Evolutionary conservation across 2,113 vertebrate genomes (phyloP).

Genomic region (Eubucco bourcierii): DNA sequence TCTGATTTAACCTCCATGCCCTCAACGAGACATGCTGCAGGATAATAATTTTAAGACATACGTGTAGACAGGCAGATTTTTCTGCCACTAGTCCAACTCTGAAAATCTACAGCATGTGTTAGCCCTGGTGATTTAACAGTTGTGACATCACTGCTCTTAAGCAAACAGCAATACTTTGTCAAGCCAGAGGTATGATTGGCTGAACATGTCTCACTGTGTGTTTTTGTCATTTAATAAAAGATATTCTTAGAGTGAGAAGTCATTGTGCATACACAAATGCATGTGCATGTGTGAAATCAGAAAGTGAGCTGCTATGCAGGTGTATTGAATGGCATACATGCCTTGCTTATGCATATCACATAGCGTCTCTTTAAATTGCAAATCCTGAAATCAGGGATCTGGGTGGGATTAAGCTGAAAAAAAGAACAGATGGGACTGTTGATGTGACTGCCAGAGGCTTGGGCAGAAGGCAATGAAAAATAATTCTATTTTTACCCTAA

Average conservation of each 20-base stretch:
- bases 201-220: neutral
- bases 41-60: slow-evolving; percentile 43
- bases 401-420: slow-evolving; percentile 70
- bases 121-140: slow-evolving; percentile 41
- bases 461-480: slow-evolving; percentile 69
- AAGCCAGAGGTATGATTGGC: neutral
- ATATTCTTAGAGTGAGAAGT: neutral
- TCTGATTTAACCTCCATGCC: neutral
- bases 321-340: neutral
- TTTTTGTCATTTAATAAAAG: neutral
- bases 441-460: slow-evolving; percentile 71
- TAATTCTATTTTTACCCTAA: slow-evolving; percentile 59
- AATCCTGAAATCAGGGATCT: slow-evolving; percentile 71
- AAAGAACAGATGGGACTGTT: slow-evolving; percentile 76
- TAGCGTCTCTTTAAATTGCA: slow-evolving; percentile 53
- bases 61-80: neutral
- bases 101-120: slow-evolving; percentile 31
- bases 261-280: fast-evolving
- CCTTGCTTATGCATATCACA: slow-evolving; percentile 29
- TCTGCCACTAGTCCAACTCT: slow-evolving; percentile 8
- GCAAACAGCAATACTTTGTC: neutral
- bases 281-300: neutral
- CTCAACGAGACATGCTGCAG: neutral
- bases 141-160: slow-evolving; percentile 44
- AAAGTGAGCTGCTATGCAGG: neutral